Conservation (phyloP, 2,113 vertebrate genomes). For the Vidua chalybeata region DNA sequence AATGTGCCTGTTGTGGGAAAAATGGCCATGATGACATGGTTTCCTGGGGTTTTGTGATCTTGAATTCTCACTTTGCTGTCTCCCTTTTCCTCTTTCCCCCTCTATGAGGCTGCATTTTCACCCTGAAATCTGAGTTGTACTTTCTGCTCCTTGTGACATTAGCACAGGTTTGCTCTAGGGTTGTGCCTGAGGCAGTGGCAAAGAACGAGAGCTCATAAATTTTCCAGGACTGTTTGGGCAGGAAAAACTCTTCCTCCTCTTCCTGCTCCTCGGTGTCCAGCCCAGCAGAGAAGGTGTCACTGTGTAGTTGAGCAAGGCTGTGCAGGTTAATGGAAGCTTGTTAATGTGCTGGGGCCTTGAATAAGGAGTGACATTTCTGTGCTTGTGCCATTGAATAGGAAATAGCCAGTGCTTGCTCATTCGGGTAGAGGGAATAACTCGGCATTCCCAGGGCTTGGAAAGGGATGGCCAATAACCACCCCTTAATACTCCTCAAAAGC, state of each 20-base stretch:
- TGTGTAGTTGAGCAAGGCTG: background rate
- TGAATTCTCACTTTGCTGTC: background rate
- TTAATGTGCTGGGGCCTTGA: background rate
- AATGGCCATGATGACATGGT: background rate
- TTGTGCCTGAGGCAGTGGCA: background rate
- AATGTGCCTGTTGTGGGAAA: background rate
- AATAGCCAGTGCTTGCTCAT: background rate
- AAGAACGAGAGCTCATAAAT: background rate
- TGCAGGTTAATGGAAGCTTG: background rate
- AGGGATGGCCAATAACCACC: fast-evolving
- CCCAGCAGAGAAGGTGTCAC: background rate
- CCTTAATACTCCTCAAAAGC: background rate
- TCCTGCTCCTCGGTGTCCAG: background rate
- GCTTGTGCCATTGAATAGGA: background rate
- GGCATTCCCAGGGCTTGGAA: background rate
- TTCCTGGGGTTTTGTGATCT: background rate
- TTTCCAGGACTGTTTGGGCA: background rate
- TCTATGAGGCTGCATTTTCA: background rate
- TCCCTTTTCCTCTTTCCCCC: background rate
- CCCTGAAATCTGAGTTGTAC: background rate
- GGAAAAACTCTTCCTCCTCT: background rate
- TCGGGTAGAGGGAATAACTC: background rate
- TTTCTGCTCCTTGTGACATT: background rate
- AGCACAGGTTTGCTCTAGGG: background rate
- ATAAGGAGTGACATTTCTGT: background rate